Evolutionary conservation across 2,888 invertebrate genomes (phyloP), one percentile per base, ranked within the genome.

Genomic region (Protodeltote pygarga): DNA sequence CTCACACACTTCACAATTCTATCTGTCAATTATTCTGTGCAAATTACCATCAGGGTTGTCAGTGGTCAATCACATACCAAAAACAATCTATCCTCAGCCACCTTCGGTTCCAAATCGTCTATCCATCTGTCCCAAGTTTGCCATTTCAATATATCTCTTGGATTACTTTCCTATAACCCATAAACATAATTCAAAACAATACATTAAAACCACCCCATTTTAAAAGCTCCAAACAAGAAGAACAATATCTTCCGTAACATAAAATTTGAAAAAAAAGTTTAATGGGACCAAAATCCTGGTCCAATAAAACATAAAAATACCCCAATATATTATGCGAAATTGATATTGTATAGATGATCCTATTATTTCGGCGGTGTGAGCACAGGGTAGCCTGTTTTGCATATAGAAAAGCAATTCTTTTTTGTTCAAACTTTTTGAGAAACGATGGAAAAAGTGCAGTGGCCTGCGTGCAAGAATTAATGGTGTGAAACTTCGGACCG

Each of bases 201-300:
- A 60, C 63, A 71, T 65, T 60, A 65, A 51, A 54, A 37, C 62
- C 62, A 58, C 50, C 57, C 63, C 60, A 53, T 55, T 51, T 71
- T 67, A 59, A 68, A 67, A 58, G 51, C 68, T 48, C 60, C 70
- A 59, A 77, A 83, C 70, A 68, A 68, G 70, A 68, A 68, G 70
- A 68, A 78, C 86, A 84, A 88, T 89, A 85, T 85, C 87, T 89
- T 90, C 89, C 90, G 81, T 83, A 70, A 85, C 82, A 89, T 89
- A 88, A 89, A 89, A 88, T 86, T 85, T 81, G 82, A 83, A 87
- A 85, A 70, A 87, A 89, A 86, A 83, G 85, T 89, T 85, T 87
- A 89, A 85, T 76, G 77, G 81, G 79, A 77, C 77, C 82, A 73
- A 83, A 86, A 85, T 85, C 86, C 84, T 75, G 63, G 75, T 76